phyloP scores from a whole-genome alignment of 2,113 vertebrate genomes.

The Sceloporus tristichus region DNA sequence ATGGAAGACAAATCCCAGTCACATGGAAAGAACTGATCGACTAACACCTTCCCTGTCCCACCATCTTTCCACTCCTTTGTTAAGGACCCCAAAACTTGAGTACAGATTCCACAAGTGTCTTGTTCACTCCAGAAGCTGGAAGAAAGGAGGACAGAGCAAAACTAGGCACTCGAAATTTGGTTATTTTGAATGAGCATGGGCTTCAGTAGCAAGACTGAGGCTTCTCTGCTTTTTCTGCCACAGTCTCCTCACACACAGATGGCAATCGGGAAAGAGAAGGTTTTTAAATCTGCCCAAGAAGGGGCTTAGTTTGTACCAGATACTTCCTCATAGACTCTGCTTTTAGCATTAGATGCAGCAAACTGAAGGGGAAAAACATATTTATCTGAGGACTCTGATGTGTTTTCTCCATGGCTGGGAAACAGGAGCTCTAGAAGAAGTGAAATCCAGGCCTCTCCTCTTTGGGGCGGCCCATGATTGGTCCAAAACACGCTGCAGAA shows the following conservation, averaged over 20 bases:
- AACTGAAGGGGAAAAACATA: not conserved
- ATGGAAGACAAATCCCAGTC: slow-evolving; percentile 23
- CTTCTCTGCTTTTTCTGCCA: not conserved
- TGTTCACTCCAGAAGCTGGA: not conserved
- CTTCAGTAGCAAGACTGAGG: too few relatives aligned
- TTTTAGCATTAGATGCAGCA: not conserved
- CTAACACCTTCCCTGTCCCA: not conserved
- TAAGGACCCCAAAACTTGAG: not conserved
- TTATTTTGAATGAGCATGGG: too few relatives aligned
- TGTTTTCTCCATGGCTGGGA: not conserved
- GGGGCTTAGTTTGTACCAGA: not conserved
- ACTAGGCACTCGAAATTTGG: too few relatives aligned
- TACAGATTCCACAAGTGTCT: not conserved
- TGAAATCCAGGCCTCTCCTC: not conserved
- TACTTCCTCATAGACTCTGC: not conserved
- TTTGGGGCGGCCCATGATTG: not conserved
- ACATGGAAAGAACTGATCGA: not conserved
- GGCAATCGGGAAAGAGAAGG: not conserved
- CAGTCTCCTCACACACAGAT: not conserved
- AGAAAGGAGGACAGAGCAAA: not conserved
- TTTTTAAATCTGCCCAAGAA: too few relatives aligned
- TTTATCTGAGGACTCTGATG: too few relatives aligned
- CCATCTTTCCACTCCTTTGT: not conserved
- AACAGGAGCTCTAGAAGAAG: not conserved
- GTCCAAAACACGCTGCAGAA: too few relatives aligned